A percentile compares a stretch with the other conserved stretches of the same genome.
phyloP scores from a whole-genome alignment of 2,113 vertebrate species.

The Falco punctatus region DNA sequence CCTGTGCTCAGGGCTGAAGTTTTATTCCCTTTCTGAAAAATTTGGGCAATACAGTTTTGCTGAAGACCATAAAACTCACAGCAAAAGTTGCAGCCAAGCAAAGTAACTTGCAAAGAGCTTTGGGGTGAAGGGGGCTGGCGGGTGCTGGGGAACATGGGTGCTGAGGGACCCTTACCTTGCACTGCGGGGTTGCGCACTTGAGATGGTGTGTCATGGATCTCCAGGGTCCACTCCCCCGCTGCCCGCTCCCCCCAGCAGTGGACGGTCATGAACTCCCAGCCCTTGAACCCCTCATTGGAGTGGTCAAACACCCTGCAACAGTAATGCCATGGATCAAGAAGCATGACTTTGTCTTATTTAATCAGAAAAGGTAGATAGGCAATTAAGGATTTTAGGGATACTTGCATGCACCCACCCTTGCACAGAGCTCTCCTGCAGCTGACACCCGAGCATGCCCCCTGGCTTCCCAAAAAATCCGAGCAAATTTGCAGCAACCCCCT shows the following conservation, averaged over 20 bases:
- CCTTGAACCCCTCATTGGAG: slow-evolving; percentile 89
- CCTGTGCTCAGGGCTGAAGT: not conserved
- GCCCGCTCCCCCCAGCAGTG: slow-evolving; percentile 93
- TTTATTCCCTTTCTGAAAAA: not conserved
- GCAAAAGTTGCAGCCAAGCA: accelerated
- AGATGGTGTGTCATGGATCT: slow-evolving; percentile 84
- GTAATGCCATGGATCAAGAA: not conserved
- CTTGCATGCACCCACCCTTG: accelerated
- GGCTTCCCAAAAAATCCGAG: accelerated
- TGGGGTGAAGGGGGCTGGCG: accelerated
- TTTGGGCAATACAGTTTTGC: not conserved
- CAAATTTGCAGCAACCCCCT: not conserved
- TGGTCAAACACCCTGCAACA: slow-evolving; percentile 81
- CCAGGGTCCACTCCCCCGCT: slow-evolving; percentile 88
- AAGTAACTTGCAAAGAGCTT: not conserved
- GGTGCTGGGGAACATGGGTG: not conserved
- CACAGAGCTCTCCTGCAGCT: not conserved
- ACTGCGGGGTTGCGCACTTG: slow-evolving; percentile 84
- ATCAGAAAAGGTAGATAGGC: not conserved
- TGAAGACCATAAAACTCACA: not conserved
- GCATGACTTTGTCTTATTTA: not conserved
- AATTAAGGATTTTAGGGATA: not conserved
- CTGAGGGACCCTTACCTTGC: slow-evolving; percentile 78
- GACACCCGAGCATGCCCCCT: not conserved
- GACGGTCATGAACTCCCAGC: slow-evolving; percentile 96